Conservation (phyloP, 2,113 vertebrate species). For the Chaenogobius annularis region DNA sequence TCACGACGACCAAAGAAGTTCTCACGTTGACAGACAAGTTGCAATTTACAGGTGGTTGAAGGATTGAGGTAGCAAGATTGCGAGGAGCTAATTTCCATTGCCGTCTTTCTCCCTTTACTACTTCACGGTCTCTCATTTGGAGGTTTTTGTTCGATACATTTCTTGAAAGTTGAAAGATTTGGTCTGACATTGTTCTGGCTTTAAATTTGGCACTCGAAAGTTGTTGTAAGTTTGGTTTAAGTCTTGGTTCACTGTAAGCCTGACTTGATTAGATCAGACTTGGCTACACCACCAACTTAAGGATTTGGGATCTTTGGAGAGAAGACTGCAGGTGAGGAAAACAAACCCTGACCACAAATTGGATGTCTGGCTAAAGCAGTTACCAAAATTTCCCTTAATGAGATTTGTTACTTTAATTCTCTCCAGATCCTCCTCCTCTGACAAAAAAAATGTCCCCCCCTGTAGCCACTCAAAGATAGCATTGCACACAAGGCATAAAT, state of each 20-base stretch:
- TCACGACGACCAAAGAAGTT: too few relatives aligned
- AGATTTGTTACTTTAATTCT: conserved; percentile 2
- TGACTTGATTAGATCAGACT: not conserved
- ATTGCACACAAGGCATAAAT: conserved; percentile 35
- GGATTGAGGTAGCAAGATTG: too few relatives aligned
- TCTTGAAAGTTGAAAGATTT: too few relatives aligned
- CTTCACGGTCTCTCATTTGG: too few relatives aligned
- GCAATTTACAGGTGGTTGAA: too few relatives aligned
- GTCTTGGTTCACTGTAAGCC: not conserved
- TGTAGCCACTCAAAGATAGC: conserved; percentile 32
- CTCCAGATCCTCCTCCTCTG: not conserved
- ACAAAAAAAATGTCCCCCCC: not conserved
- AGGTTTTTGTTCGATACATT: too few relatives aligned
- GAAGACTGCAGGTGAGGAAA: not conserved
- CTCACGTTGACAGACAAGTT: too few relatives aligned
- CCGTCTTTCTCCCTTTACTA: too few relatives aligned
- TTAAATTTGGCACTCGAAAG: too few relatives aligned
- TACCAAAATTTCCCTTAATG: not conserved
- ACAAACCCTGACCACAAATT: not conserved
- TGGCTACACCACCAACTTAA: not conserved
- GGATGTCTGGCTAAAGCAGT: not conserved
- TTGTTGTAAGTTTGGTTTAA: not conserved
- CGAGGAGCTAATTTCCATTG: too few relatives aligned
- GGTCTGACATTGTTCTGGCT: too few relatives aligned
- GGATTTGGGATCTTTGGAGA: not conserved